Percentiles rank a stretch among this genome's conserved stretches.
phyloP scores from a whole-genome alignment of 2,888 invertebrate genomes.

The Stratiomys singularior region DNA sequence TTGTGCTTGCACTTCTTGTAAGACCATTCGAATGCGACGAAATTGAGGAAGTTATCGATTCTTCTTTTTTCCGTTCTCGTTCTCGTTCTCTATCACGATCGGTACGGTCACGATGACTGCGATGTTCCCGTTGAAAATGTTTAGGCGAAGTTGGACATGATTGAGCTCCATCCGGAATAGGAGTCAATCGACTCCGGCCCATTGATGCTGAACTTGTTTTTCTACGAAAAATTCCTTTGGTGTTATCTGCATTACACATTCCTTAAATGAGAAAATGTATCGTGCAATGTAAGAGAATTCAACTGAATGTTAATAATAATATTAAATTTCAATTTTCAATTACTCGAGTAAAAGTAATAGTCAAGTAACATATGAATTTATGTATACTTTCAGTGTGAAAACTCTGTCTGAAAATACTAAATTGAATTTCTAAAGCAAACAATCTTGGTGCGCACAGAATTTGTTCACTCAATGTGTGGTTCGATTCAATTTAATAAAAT shows the following conservation, averaged over 20 bases:
- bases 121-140: constrained; percentile 60
- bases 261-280: constrained; percentile 54
- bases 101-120: constrained; percentile 49
- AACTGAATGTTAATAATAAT: no score
- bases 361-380: no score
- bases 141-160: constrained; percentile 66
- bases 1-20: constrained; percentile 59
- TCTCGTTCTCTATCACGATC: not conserved
- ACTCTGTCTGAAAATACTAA: no score
- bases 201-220: constrained; percentile 63
- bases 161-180: constrained; percentile 60
- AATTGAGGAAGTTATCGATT: constrained; percentile 49
- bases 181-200: constrained; percentile 54
- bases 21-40: constrained; percentile 49
- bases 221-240: constrained; percentile 64
- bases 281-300: no score
- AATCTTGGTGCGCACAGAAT: no score
- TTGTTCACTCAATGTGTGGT: no score
- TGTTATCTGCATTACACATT: constrained; percentile 64
- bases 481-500: no score
- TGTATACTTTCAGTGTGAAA: no score
- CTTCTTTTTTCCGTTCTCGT: constrained; percentile 52
- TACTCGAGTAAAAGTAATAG: no score
- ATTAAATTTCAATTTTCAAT: no score
- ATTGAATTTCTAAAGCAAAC: no score